phyloP scores from a whole-genome alignment of 2,888 invertebrate genomes.

The Operophtera brumata region DNA sequence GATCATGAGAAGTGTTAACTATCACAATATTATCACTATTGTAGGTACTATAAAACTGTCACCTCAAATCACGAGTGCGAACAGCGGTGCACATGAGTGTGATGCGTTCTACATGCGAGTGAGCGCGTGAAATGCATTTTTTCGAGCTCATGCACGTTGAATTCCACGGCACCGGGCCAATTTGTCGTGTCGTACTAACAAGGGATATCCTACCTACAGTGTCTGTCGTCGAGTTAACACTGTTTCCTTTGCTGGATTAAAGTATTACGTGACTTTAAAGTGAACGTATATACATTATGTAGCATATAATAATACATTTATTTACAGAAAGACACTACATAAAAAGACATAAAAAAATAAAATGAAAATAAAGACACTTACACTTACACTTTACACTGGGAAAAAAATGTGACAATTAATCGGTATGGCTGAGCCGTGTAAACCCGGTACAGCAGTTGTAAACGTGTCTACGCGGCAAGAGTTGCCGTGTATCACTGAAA shows the following conservation, averaged over 20 bases:
- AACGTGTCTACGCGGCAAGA: too few relatives aligned
- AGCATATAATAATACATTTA: too few relatives aligned
- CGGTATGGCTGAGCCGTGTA: too few relatives aligned
- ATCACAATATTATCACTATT: neutral
- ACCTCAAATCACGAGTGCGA: constrained; percentile 8
- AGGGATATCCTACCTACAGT: constrained; percentile 1
- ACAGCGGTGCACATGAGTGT: neutral
- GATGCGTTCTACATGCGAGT: constrained; percentile 7
- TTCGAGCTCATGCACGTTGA: constrained; percentile 10
- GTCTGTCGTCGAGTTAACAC: constrained; percentile 1
- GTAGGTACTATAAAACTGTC: neutral
- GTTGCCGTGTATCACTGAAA: too few relatives aligned
- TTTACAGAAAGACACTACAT: too few relatives aligned
- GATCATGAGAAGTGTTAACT: too few relatives aligned
- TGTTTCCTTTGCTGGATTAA: neutral
- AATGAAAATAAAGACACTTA: too few relatives aligned
- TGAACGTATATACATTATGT: neutral
- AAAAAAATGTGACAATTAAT: too few relatives aligned
- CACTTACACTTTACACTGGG: too few relatives aligned
- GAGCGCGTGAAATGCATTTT: constrained; percentile 12
- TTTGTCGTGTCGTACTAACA: constrained; percentile 15
- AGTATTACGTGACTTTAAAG: constrained; percentile 4
- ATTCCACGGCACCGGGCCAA: constrained; percentile 5
- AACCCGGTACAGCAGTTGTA: too few relatives aligned
- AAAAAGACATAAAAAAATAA: too few relatives aligned